phyloP scores from a whole-genome alignment of 2,797 vertebrate species.

The Sorex maritimensis region DNA sequence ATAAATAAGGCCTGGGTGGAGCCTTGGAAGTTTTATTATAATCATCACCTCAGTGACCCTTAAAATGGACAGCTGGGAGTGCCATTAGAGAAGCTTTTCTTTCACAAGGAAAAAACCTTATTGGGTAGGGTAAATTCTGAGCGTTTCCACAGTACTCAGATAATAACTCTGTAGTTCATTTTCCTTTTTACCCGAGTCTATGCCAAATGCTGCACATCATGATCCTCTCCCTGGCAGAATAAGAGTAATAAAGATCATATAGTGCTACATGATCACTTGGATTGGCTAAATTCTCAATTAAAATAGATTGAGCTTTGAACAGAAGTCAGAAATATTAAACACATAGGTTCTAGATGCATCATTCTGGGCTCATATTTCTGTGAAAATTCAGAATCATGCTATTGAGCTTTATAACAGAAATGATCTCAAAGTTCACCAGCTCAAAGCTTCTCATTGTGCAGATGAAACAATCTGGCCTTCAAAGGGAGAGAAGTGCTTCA shows the following conservation, averaged over 20 bases:
- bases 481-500: not conserved
- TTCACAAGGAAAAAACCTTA: not conserved
- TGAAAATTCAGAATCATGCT: constrained; percentile 39
- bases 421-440: not conserved
- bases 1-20: not conserved
- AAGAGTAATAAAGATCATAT: not conserved
- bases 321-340: constrained; percentile 27
- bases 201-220: not conserved
- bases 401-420: constrained; percentile 24
- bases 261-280: not conserved
- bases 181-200: not conserved
- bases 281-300: not conserved
- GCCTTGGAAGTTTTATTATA: not conserved
- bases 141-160: not conserved
- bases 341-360: not conserved
- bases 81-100: not conserved
- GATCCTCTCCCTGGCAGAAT: not conserved
- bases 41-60: not conserved
- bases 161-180: not conserved
- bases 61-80: not conserved
- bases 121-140: not conserved
- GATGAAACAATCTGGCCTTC: not conserved
- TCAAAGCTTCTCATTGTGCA: constrained; percentile 1
- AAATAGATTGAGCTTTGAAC: not conserved
- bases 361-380: not conserved